These are phyloP conservation scores for Myrmophylax atrothorax DNA, from an alignment of 2,113 vertebrate species.

Conservation along the genomic window DNA sequence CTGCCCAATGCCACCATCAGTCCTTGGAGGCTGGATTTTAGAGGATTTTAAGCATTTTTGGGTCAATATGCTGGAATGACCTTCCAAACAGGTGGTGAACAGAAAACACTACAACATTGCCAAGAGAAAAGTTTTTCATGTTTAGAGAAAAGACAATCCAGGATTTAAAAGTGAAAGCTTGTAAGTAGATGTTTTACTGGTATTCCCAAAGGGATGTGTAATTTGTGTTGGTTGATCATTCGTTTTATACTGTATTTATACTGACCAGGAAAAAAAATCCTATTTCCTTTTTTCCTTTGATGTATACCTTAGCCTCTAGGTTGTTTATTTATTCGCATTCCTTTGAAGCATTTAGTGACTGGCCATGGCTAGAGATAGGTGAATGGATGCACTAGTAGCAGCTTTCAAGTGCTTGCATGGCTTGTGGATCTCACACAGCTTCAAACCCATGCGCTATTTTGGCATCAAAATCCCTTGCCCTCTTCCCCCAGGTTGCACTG, in stretches of 20 bases:
- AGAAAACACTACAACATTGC: not conserved
- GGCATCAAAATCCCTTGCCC: not conserved
- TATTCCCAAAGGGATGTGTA: not conserved
- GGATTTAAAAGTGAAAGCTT: not conserved
- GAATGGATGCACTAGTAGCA: not conserved
- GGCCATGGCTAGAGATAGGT: conserved; percentile 6
- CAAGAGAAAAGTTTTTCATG: not conserved
- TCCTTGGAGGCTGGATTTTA: not conserved
- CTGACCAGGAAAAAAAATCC: not conserved
- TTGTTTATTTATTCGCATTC: conserved; percentile 42
- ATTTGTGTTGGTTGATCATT: conserved; percentile 32
- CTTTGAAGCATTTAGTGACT: not conserved
- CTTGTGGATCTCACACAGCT: not conserved
- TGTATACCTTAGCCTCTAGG: not conserved
- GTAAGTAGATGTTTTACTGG: not conserved
- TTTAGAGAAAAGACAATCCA: not conserved
- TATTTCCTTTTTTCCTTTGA: conserved; percentile 17
- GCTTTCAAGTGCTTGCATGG: not conserved
- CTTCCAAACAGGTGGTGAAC: not conserved
- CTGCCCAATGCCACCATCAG: fast-evolving
- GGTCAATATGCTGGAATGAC: not conserved
- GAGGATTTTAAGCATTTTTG: not conserved
- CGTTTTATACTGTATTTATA: conserved; percentile 15
- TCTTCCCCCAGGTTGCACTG: not conserved
- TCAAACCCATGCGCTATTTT: not conserved